Evolutionary conservation across 2,797 vertebrate species (phyloP), one percentile per base, ranked within the genome.

Genomic region (Rhinogobio ventralis): DNA sequence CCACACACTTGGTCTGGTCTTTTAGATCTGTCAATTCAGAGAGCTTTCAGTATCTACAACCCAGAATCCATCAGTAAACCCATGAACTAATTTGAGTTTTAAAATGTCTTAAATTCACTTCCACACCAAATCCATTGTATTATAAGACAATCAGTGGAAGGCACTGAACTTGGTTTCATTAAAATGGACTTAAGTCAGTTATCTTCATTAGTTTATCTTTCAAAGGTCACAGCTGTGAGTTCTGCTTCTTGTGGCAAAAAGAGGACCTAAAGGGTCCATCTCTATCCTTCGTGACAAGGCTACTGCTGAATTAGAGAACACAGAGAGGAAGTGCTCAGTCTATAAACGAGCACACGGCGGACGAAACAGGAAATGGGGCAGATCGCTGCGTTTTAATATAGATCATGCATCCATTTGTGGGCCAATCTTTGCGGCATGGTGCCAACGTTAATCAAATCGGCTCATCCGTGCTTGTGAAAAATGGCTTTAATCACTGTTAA

Each of bases 291-390:
- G n/a, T 46, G 39, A 77, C 46, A 68, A 55, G 30, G 30, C 25
- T 74, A 55, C 60, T 72, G 60, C 84, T 30, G 33, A 81, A 73
- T 81, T 53, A 19, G 60, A 82, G 75, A 84, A 76, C 75, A 78
- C 28, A 77, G 78, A 84, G 73, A 84, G 84, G 81, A 83, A 82
- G 74, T 78, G 11, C 13, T 77, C 74, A 33, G 64, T 84, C 74
- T 84, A 69, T 46, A 83, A 69, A 69, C 5, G 64, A 74, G 36
- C 33, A 30, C 1, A 13, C 62, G n/a, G n/a, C 0, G 53, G 64
- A 30, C 11, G 7, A 60, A 84, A 84, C 82, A 69, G 82, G 82
- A 84, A 84, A 57, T 33, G 15, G 46, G 25, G 73, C 62, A 77
- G 49, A 45, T 33, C 14, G 25, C 64, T 84, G 74, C 13, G 1